These are phyloP conservation scores for Hoplostethus atlanticus DNA, from an alignment of 2,797 vertebrate genomes.

Conservation along the genomic window DNA sequence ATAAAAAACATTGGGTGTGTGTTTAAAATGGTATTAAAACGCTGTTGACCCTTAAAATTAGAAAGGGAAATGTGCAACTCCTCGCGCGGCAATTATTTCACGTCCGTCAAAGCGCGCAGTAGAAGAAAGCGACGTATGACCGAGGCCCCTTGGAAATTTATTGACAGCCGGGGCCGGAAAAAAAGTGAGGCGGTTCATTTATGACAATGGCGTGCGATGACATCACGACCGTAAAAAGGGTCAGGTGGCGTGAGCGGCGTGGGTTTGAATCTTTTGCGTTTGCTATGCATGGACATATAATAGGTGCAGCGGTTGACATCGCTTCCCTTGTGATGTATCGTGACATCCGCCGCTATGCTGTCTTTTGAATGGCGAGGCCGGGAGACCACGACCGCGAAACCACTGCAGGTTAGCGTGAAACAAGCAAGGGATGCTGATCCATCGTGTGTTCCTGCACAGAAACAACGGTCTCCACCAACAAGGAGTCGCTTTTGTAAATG, in stretches of 20 bases:
- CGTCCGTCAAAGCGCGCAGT: conserved; percentile 83
- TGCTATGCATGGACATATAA: conserved; percentile 82
- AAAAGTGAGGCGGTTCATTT: conserved; percentile 81
- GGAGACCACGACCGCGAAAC: conserved; percentile 11
- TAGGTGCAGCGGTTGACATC: conserved; percentile 71
- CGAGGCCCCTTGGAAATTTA: conserved; percentile 83
- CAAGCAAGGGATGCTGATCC: conserved; percentile 14
- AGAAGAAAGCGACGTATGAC: conserved; percentile 64
- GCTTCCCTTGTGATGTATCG: conserved; percentile 78
- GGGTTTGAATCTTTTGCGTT: conserved; percentile 70
- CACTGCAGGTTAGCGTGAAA: conserved; percentile 37
- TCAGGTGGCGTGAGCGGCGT: conserved; percentile 66
- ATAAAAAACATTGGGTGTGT: conserved; percentile 96
- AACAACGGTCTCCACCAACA: conserved; percentile 6
- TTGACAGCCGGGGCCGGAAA: conserved; percentile 70
- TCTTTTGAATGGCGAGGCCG: conserved; percentile 22
- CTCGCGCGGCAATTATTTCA: conserved; percentile 91
- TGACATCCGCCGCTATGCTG: conserved; percentile 62
- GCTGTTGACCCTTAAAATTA: conserved; percentile 95
- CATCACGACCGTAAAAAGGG: conserved; percentile 83
- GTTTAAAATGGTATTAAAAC: conserved; percentile 96
- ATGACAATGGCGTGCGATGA: conserved; percentile 84
- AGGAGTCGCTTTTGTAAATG: conserved; percentile 16
- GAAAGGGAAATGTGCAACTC: conserved; percentile 90
- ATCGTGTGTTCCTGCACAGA: conserved; percentile 8